Percentiles rank a stretch among this genome's conserved stretches.
Evolutionary conservation across 2,797 vertebrate genomes (phyloP).

Genomic region (Tenualosa thibaudeaui): DNA sequence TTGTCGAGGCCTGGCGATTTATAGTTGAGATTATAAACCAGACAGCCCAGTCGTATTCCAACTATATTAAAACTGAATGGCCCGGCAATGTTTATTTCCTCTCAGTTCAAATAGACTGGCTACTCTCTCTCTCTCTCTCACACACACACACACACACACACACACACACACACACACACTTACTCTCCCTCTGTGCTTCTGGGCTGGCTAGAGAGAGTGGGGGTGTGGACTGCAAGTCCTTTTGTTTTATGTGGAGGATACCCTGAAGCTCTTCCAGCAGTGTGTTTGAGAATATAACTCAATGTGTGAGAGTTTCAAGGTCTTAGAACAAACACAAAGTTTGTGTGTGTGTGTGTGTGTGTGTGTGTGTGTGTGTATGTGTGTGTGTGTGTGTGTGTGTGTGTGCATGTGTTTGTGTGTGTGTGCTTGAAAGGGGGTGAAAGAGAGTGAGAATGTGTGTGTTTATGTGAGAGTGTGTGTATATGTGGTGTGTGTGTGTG

Average conservation of each 20-base stretch:
- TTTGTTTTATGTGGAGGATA: too few relatives aligned
- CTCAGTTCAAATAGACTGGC: conserved; percentile 41
- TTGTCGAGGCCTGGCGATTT: conserved; percentile 44
- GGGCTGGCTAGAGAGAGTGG: too few relatives aligned
- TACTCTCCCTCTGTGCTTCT: too few relatives aligned
- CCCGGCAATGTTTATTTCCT: conserved; percentile 47
- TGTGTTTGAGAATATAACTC: too few relatives aligned
- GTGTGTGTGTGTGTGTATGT: conserved; percentile 15
- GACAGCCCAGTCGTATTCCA: conserved; percentile 46
- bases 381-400: not conserved
- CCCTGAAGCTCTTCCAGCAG: too few relatives aligned
- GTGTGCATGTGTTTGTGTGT: not conserved
- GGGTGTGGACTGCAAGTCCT: too few relatives aligned
- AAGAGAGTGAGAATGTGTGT: too few relatives aligned
- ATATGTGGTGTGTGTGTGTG: too few relatives aligned
- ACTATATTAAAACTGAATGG: conserved; percentile 57
- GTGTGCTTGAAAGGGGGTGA: not conserved
- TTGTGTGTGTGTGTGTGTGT: not conserved
- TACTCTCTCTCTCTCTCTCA: not conserved
- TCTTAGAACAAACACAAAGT: not conserved
- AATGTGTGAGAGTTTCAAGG: too few relatives aligned
- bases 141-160: too few relatives aligned
- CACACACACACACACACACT: too few relatives aligned
- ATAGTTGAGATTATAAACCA: conserved; percentile 50
- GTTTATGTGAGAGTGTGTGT: too few relatives aligned